phyloP scores from a whole-genome alignment of 2,888 invertebrate species.

The Galerucella pusilla region DNA sequence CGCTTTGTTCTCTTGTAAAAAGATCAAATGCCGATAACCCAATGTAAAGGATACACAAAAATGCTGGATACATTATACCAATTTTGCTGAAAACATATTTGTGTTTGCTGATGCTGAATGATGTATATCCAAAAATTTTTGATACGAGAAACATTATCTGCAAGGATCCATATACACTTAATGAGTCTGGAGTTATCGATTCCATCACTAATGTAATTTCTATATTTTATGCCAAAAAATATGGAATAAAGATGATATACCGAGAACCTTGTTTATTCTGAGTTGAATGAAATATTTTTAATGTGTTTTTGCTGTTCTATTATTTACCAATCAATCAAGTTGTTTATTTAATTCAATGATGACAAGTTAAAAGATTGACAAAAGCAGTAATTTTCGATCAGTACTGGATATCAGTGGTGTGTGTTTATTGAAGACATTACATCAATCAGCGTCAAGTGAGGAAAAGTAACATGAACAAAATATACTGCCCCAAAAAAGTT shows the following conservation, averaged over 20 bases:
- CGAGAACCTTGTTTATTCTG: neutral
- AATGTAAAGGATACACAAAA: conserved; percentile 17
- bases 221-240: neutral
- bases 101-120: conserved; percentile 12
- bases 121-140: conserved; percentile 23
- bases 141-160: conserved; percentile 17
- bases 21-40: conserved; percentile 19
- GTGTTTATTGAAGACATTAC: neutral
- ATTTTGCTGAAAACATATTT: conserved; percentile 10
- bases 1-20: conserved; percentile 21
- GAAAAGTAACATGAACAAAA: no score
- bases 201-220: neutral
- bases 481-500: no score
- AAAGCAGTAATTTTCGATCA: neutral
- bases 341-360: neutral
- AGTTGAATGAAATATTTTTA: neutral
- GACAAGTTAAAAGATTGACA: neutral
- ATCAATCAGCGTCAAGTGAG: neutral
- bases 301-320: neutral
- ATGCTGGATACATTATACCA: conserved; percentile 16
- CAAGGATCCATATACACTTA: conserved; percentile 3
- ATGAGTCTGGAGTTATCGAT: neutral
- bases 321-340: neutral
- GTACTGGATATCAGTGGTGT: neutral
- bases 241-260: neutral